Evolutionary conservation across 1,140 invertebrate species (phyloP).

Genomic region (Coboldia fuscipes): DNA sequence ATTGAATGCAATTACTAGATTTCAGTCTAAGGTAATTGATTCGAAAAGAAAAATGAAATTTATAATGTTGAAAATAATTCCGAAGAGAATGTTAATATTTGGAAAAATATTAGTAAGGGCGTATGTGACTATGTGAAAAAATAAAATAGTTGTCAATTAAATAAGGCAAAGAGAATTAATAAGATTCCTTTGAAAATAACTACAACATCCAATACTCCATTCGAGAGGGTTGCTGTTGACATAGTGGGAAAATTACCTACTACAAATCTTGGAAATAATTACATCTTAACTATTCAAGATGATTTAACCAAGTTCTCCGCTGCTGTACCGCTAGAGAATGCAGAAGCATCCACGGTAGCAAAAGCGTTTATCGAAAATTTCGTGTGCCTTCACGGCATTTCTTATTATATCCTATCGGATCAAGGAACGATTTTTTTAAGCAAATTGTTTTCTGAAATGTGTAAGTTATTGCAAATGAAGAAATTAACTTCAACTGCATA

Average conservation of each 20-base stretch:
- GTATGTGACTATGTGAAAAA: conserved; percentile 12
- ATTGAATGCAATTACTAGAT: too few relatives aligned
- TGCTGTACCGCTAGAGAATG: conserved; percentile 10
- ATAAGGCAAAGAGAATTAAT: conserved; percentile 10
- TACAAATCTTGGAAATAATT: conserved; percentile 8
- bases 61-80: conserved; percentile 11
- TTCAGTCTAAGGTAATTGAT: too few relatives aligned
- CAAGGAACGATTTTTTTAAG: conserved; percentile 6
- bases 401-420: not conserved
- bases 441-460: conserved; percentile 11
- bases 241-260: conserved; percentile 14
- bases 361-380: conserved; percentile 5
- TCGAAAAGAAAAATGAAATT: too few relatives aligned
- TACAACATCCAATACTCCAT: conserved; percentile 9
- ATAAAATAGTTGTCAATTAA: conserved; percentile 10
- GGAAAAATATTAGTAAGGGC: conserved; percentile 11
- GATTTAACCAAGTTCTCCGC: conserved; percentile 13
- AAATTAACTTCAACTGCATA: conserved; percentile 8
- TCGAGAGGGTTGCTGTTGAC: conserved; percentile 10
- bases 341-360: conserved; percentile 12
- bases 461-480: conserved; percentile 11
- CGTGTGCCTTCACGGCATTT: not conserved
- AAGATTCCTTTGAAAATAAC: conserved; percentile 13
- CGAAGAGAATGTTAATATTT: conserved; percentile 14
- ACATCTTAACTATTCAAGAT: conserved; percentile 14